Evolutionary conservation across 1,140 invertebrate genomes (phyloP).

Genomic region (Alviniconcha marisindica): DNA sequence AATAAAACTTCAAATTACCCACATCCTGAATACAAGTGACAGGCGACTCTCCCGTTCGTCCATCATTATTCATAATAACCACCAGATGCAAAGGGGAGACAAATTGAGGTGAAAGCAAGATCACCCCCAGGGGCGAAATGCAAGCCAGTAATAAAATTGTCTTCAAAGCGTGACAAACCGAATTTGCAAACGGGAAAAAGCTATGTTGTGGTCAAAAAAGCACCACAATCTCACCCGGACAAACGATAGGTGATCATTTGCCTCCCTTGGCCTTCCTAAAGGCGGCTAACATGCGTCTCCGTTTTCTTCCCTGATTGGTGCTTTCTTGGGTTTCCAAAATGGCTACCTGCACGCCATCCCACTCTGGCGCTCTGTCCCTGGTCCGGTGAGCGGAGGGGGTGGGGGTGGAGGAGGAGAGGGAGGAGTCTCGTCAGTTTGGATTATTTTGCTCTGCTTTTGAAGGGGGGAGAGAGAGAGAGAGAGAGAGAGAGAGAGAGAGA

Average conservation of each 20-base stretch:
- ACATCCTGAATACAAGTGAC: background rate
- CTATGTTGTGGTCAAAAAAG: constrained; percentile 29
- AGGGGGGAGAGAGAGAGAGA: too few relatives aligned
- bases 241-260: constrained; percentile 35
- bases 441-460: too few relatives aligned
- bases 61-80: constrained; percentile 29
- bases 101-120: constrained; percentile 33
- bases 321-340: constrained; percentile 33
- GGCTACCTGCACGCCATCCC: constrained; percentile 26
- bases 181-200: constrained; percentile 13
- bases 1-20: background rate
- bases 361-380: too few relatives aligned
- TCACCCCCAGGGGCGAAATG: constrained; percentile 24
- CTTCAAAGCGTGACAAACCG: constrained; percentile 34
- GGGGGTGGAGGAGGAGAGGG: too few relatives aligned
- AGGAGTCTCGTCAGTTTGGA: too few relatives aligned
- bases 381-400: too few relatives aligned
- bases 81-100: constrained; percentile 24
- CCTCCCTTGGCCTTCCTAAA: background rate
- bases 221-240: background rate
- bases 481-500: too few relatives aligned
- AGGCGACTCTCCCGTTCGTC: background rate
- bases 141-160: constrained; percentile 31
- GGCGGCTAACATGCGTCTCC: background rate
- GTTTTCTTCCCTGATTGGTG: constrained; percentile 25